Evolutionary conservation across 2,113 vertebrate species (phyloP), one percentile per base, ranked within the genome.

Genomic region (Elgaria multicarinata): DNA sequence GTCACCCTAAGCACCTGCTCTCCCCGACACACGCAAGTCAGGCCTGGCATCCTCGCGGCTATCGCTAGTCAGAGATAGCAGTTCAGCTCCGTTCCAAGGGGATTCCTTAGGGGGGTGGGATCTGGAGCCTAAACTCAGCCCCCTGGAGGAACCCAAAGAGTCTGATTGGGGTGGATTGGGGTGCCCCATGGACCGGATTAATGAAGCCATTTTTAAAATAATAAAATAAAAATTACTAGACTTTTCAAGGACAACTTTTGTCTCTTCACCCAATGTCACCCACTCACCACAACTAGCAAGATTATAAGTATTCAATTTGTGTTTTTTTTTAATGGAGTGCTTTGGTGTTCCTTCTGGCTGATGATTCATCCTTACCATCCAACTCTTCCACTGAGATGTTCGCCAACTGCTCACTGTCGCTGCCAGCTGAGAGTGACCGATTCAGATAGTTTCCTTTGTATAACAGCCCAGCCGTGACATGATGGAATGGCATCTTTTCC

Each of bases 401-500:
- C 24, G 99, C 98, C 90, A 99, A 95, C 96, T 98, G 98, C 28
- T 99, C 98, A 0, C 98, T 99, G 97, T 99, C 98, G 0, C 98
- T 99, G 96, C 98, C 98, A 8, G 99, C 98, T 0, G 99, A 99
- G 88, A 99, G 98, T 0, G 99, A 98, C 85, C 98, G 98, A 96
- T 98, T 99, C 97, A 99, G 97, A 96, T 98, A 99, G 96, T 99
- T 99, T 95, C 98, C 98, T 92, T 99, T 99, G 98, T 99, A 99
- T 96, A 99, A 97, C 96, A 99, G 97, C 91, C 99, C 98, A 87
- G 98, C 98, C 89, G 99, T 99, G 96, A 99, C 99, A 95, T 99
- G 99, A 94, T 99, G 99, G 97, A 99, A 99, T 96, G 99, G 99
- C 99, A 99, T 99, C 98, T 99, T 99, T 96, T 98, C 98, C 98